phyloP scores from a whole-genome alignment of 1,140 invertebrate species.

The Drosophila parvula region DNA sequence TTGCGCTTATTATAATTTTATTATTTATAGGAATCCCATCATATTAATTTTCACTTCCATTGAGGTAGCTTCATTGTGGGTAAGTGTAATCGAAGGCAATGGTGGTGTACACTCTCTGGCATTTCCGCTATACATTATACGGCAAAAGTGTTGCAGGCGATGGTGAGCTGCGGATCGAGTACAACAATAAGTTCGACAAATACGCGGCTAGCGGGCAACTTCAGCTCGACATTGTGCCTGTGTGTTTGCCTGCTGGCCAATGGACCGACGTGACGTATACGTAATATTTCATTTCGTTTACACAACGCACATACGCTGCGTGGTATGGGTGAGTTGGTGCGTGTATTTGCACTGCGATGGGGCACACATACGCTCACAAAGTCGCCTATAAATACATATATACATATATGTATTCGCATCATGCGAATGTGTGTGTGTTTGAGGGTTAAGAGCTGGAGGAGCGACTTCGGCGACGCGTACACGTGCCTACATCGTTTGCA shows the following conservation, averaged over 20 bases:
- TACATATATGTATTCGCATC: background rate
- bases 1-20: too few species aligned
- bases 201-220: conserved; percentile 47
- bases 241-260: conserved; percentile 63
- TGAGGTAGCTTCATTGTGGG: too few species aligned
- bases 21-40: too few species aligned
- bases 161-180: conserved; percentile 39
- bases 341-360: conserved; percentile 42
- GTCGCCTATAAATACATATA: conserved; percentile 6
- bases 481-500: conserved; percentile 69
- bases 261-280: conserved; percentile 76
- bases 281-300: conserved; percentile 80
- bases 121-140: background rate
- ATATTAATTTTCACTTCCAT: too few species aligned
- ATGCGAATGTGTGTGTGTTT: background rate
- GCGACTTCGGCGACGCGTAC: conserved; percentile 48
- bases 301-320: conserved; percentile 45
- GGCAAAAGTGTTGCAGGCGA: conserved; percentile 6
- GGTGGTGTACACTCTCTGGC: background rate
- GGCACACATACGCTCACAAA: conserved; percentile 18
- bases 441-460: conserved; percentile 26
- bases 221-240: conserved; percentile 46
- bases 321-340: conserved; percentile 14
- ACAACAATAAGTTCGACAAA: conserved; percentile 76
- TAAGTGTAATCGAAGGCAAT: background rate